Conservation (phyloP, 2,888 invertebrate species). For the Iselma pallidipennis region DNA sequence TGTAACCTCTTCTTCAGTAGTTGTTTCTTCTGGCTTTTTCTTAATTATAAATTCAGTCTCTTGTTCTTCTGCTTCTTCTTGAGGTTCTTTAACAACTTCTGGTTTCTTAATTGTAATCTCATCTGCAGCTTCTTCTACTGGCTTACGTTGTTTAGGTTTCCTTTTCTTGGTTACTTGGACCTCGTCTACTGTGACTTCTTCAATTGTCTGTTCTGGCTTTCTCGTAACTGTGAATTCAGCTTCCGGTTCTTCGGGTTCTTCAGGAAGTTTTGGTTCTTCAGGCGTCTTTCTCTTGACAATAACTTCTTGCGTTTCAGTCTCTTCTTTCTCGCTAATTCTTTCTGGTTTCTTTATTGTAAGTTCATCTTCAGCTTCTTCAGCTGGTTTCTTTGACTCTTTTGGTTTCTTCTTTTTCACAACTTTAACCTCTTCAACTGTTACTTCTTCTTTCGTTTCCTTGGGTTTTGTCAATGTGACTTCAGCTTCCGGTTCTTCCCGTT, state of each 20-base stretch:
- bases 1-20: conserved; percentile 64
- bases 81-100: conserved; percentile 27
- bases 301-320: conserved; percentile 36
- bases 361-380: conserved; percentile 32
- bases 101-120: conserved; percentile 32
- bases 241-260: conserved; percentile 64
- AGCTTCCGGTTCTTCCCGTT: conserved; percentile 23
- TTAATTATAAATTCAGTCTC: conserved; percentile 42
- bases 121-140: conserved; percentile 38
- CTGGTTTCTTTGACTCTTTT: conserved; percentile 30
- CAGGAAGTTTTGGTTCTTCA: conserved; percentile 25
- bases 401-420: conserved; percentile 52
- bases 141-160: conserved; percentile 40
- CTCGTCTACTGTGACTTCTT: conserved; percentile 48
- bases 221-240: conserved; percentile 67
- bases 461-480: conserved; percentile 46
- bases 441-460: conserved; percentile 47
- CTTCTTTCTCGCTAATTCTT: conserved; percentile 36
- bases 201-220: conserved; percentile 57
- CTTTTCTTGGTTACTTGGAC: conserved; percentile 10
- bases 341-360: conserved; percentile 28
- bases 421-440: conserved; percentile 52
- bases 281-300: conserved; percentile 36
- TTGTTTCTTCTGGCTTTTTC: conserved; percentile 62
- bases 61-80: conserved; percentile 42